Evolutionary conservation across 2,888 invertebrate genomes (phyloP), one percentile per base, ranked within the genome.

Genomic region (Agelastica alni): DNA sequence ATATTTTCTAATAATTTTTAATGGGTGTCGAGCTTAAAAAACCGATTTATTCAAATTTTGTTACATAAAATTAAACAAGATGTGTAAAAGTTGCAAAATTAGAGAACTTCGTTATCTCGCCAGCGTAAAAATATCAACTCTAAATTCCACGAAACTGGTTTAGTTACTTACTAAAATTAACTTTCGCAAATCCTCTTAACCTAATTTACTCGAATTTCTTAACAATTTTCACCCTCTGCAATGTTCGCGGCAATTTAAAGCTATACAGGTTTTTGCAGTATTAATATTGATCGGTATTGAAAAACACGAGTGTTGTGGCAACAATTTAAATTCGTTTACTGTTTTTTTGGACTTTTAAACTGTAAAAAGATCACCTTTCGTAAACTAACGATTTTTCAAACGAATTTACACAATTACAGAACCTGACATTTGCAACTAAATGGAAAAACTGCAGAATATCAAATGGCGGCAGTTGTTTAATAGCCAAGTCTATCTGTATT

Each of bases 131-230:
- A 66, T 66, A 66, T 64, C 61, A 53, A 51, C 58, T 58, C 63
- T 62, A 62, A 62, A 62, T 61, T 62, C 55, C 51, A 44, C 57
- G 62, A 59, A 69, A 67, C 65, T 56, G 66, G 67, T 67, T 68
- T 65, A 68, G 64, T 69, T 66, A 69, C 68, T 69, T 68, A 64
- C 64, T 62, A 61, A 64, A 68, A 67, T 67, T 67, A 67, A 61
- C 64, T 67, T 65, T 59, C 59, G 60, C 63, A 65, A 67, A 67
- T 67, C 67, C 65, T 65, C 65, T 65, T 67, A 69, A 64, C 65
- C 63, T 63, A 67, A 69, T 69, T 69, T 66, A 61, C 63, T 60
- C 58, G 61, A 62, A 67, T 62, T 65, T 66, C 65, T 63, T 64
- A 64, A 66, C 67, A 65, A 62, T 66, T 64, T 65, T 64, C 58